A percentile compares a stretch with the other conserved stretches of the same genome.
Evolutionary conservation across 2,113 vertebrate species (phyloP).

Genomic region (Cyphomyrus plagiostoma): DNA sequence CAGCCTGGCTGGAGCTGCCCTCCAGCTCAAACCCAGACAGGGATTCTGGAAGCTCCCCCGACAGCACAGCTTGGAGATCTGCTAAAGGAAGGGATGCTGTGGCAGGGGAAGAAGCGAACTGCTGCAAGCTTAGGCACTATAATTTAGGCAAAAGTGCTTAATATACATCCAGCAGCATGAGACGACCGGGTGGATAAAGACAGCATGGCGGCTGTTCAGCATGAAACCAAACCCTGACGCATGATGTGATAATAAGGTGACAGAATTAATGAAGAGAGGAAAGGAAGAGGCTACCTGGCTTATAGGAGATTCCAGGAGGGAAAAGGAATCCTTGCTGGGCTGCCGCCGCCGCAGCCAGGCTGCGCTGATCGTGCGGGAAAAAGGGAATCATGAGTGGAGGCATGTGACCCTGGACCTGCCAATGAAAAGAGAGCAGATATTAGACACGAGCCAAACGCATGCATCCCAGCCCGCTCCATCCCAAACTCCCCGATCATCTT

Average conservation of each 20-base stretch:
- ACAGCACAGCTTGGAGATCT: background rate
- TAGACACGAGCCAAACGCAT: constrained; percentile 59
- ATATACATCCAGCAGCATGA: background rate
- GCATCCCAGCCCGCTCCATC: constrained; percentile 31
- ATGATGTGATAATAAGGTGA: background rate
- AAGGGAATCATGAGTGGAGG: constrained; percentile 99
- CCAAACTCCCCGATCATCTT: constrained; percentile 41
- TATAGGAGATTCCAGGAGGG: constrained; percentile 97
- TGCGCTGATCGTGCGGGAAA: constrained; percentile 99
- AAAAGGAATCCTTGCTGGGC: constrained; percentile 99
- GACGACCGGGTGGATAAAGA: background rate
- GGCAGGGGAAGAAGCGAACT: background rate
- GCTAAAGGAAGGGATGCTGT: background rate
- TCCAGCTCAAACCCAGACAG: background rate
- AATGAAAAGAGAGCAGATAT: constrained; percentile 74
- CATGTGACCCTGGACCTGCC: constrained; percentile 99
- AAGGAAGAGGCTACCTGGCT: constrained; percentile 76
- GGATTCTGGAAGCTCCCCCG: background rate
- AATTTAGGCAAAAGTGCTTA: background rate
- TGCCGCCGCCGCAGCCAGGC: constrained; percentile 93
- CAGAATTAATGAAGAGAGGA: background rate
- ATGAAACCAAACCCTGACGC: background rate
- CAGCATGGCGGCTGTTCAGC: background rate
- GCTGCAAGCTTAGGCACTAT: background rate
- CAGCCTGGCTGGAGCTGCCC: background rate